Percentiles rank a stretch among this genome's conserved stretches.
Conservation (phyloP, 2,888 invertebrate genomes). For the Limulus polyphemus region DNA sequence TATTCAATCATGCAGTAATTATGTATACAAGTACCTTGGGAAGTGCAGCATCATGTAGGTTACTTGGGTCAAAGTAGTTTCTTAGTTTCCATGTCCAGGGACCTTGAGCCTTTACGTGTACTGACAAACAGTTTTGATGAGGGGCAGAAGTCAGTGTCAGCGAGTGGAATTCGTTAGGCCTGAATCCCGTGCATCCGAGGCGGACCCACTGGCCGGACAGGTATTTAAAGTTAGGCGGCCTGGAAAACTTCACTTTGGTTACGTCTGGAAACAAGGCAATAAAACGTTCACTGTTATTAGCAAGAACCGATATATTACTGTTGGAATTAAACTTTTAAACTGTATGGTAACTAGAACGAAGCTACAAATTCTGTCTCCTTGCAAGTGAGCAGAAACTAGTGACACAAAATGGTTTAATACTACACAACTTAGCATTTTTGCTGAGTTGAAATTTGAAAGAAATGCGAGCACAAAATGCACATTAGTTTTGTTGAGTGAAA, state of each 20-base stretch:
- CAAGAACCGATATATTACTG: too few species aligned
- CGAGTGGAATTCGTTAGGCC: constrained; percentile 81
- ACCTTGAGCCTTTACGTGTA: constrained; percentile 82
- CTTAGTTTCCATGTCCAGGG: constrained; percentile 96
- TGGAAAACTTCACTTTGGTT: constrained; percentile 67
- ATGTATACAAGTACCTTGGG: constrained; percentile 47
- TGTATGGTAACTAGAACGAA: too few species aligned
- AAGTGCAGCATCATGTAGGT: constrained; percentile 66
- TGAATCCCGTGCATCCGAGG: constrained; percentile 76
- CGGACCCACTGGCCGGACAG: constrained; percentile 43
- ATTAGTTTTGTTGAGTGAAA: neutral
- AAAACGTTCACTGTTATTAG: too few species aligned
- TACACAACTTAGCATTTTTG: too few species aligned
- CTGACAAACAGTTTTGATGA: constrained; percentile 84
- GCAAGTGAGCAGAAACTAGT: too few species aligned
- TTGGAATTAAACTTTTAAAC: too few species aligned
- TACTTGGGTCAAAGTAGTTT: constrained; percentile 86
- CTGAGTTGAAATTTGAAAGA: too few species aligned
- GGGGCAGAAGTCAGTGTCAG: constrained; percentile 92
- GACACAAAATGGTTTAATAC: too few species aligned
- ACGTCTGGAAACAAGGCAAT: constrained; percentile 32
- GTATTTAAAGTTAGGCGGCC: constrained; percentile 88
- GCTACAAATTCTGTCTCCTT: too few species aligned
- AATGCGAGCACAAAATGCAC: neutral
- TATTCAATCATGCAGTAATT: too few species aligned